These are phyloP conservation scores for Sceloporus undulatus DNA, from an alignment of 2,113 vertebrate species.

Conservation along the genomic window DNA sequence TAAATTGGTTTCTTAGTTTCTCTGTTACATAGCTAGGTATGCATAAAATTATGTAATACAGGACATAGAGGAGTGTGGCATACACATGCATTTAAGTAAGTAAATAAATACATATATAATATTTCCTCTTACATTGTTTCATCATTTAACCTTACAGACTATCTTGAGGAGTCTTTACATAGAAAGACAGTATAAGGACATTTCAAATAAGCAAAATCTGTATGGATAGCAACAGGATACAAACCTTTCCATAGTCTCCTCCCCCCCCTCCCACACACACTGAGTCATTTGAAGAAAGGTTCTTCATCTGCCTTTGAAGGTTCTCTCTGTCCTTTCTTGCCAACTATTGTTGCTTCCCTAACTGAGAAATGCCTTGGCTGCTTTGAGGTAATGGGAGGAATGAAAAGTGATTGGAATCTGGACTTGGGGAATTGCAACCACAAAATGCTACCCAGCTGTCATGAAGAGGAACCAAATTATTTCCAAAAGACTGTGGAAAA, in stretches of 20 bases:
- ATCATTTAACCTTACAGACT: not conserved
- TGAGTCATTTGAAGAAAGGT: not conserved
- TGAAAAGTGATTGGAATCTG: conserved; percentile 17
- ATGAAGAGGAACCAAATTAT: conserved; percentile 31
- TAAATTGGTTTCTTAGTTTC: too few species aligned
- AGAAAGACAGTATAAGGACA: too few species aligned
- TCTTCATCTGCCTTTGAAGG: not conserved
- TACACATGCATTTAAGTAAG: too few species aligned
- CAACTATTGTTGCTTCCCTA: not conserved
- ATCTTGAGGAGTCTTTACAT: not conserved
- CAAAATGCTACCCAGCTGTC: conserved; percentile 3
- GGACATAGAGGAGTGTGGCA: too few species aligned
- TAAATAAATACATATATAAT: too few species aligned
- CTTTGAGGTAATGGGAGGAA: conserved; percentile 17
- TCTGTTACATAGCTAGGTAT: too few species aligned
- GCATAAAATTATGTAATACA: too few species aligned
- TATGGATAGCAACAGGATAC: not conserved
- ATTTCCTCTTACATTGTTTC: not conserved
- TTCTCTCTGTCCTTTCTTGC: not conserved
- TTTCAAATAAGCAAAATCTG: not conserved
- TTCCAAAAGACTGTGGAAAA: conserved; percentile 7
- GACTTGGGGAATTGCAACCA: not conserved
- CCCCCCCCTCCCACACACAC: not conserved
- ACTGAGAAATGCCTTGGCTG: conserved; percentile 8
- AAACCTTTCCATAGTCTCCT: not conserved